A percentile compares a stretch with the other conserved stretches of the same genome.
Evolutionary conservation across 2,888 invertebrate genomes (phyloP).

Genomic region (Drosophila maculinotata): DNA sequence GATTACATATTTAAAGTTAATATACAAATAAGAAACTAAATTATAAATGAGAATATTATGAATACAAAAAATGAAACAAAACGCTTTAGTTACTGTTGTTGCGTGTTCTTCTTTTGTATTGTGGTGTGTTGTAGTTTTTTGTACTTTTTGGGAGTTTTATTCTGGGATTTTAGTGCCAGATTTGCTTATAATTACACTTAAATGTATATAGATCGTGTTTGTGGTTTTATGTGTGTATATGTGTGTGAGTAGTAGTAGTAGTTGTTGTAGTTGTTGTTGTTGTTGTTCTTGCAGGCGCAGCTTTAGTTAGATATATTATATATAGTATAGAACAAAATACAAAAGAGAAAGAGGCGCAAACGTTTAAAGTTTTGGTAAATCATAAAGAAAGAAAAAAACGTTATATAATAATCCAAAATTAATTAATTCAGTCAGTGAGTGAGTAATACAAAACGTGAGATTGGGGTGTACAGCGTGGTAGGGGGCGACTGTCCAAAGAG

Average conservation of each 20-base stretch:
- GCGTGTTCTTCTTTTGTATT: slow-evolving; percentile 38
- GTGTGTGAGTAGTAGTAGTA: slow-evolving; percentile 16
- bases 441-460: slow-evolving; percentile 23
- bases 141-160: slow-evolving; percentile 23
- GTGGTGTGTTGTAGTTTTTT: slow-evolving; percentile 26
- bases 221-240: slow-evolving; percentile 35
- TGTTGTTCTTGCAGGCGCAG: slow-evolving; percentile 66
- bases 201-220: slow-evolving; percentile 17
- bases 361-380: slow-evolving; percentile 33
- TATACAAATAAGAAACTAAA: slow-evolving; percentile 18
- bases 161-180: slow-evolving; percentile 45
- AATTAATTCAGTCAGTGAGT: slow-evolving; percentile 18
- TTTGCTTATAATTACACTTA: slow-evolving; percentile 46
- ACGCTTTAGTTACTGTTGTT: slow-evolving; percentile 18
- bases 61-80: slow-evolving; percentile 22
- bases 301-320: slow-evolving; percentile 44
- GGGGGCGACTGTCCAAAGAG: slow-evolving; percentile 23
- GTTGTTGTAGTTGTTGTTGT: slow-evolving; percentile 32
- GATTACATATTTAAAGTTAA: slow-evolving; percentile 5
- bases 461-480: slow-evolving; percentile 13
- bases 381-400: slow-evolving; percentile 9
- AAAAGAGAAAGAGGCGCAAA: slow-evolving; percentile 37
- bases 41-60: slow-evolving; percentile 10
- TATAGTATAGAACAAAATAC: slow-evolving; percentile 32
- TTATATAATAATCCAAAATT: slow-evolving; percentile 12